Evolutionary conservation across 1,140 invertebrate species (phyloP).

Genomic region (Cyrtorhinus lividipennis): DNA sequence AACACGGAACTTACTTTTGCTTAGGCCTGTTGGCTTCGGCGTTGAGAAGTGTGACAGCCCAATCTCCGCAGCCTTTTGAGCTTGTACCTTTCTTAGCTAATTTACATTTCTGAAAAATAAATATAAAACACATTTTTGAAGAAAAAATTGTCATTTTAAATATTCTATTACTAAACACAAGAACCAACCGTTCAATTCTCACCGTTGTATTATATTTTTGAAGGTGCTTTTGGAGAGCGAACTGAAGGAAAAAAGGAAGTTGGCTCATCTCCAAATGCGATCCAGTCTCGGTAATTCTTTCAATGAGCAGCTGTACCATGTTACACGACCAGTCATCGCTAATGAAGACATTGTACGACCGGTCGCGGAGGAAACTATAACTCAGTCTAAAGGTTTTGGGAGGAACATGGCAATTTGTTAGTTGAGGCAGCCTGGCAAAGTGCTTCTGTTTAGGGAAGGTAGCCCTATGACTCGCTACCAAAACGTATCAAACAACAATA

Average conservation of each 20-base stretch:
- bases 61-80: constrained; percentile 6
- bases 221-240: constrained; percentile 18
- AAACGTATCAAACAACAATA: too few relatives aligned
- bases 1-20: constrained; percentile 16
- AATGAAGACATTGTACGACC: constrained; percentile 16
- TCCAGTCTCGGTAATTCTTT: constrained; percentile 6
- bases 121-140: neutral
- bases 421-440: neutral
- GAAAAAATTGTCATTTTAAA: too few relatives aligned
- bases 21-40: constrained; percentile 1
- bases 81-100: constrained; percentile 6
- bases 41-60: neutral
- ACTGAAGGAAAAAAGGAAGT: constrained; percentile 13
- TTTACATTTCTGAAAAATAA: constrained; percentile 12
- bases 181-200: constrained; percentile 5
- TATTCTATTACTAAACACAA: neutral
- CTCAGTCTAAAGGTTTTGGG: constrained; percentile 16
- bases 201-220: constrained; percentile 2
- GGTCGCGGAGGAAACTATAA: constrained; percentile 14
- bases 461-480: too few relatives aligned
- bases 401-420: too few relatives aligned
- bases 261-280: constrained; percentile 10
- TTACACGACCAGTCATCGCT: constrained; percentile 17
- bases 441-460: too few relatives aligned
- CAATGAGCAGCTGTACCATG: constrained; percentile 16